These are phyloP conservation scores for Lycia hirtaria DNA, from an alignment of 2,888 invertebrate genomes.

Conservation along the genomic window DNA sequence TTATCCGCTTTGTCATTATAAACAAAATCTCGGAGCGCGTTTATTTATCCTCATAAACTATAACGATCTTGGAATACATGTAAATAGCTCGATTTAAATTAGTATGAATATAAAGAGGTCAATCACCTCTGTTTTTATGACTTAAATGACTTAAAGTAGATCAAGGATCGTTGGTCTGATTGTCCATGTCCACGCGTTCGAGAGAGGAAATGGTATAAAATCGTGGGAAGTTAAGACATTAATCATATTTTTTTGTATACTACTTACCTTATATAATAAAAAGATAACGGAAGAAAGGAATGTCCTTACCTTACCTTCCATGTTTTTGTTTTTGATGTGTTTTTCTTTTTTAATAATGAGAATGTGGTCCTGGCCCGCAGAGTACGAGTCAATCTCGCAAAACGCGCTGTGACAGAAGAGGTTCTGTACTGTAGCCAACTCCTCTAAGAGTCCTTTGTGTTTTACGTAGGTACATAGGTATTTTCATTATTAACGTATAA, in stretches of 20 bases:
- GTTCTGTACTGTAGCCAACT: no score
- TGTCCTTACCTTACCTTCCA: no score
- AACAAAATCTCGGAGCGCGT: not conserved
- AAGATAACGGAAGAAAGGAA: not conserved
- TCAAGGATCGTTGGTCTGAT: conserved; percentile 27
- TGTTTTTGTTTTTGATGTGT: no score
- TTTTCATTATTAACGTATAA: no score
- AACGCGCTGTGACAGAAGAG: no score
- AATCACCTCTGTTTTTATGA: conserved; percentile 31
- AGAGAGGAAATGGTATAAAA: conserved; percentile 17
- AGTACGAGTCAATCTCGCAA: no score
- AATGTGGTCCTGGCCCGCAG: no score
- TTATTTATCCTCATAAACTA: conserved; percentile 6
- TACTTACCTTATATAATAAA: not conserved
- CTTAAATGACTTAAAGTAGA: conserved; percentile 31
- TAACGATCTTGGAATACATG: conserved; percentile 26
- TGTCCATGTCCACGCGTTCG: not conserved
- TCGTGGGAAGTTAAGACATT: conserved; percentile 27
- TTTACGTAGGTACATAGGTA: no score
- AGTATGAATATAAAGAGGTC: conserved; percentile 23
- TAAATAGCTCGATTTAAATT: conserved; percentile 28
- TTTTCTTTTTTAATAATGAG: no score
- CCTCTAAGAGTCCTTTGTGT: no score
- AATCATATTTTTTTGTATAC: conserved; percentile 9
- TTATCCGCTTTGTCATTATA: no score